Base-by-base conservation (phyloP, 2,113 vertebrate genomes). In the Alces alces region DNA sequence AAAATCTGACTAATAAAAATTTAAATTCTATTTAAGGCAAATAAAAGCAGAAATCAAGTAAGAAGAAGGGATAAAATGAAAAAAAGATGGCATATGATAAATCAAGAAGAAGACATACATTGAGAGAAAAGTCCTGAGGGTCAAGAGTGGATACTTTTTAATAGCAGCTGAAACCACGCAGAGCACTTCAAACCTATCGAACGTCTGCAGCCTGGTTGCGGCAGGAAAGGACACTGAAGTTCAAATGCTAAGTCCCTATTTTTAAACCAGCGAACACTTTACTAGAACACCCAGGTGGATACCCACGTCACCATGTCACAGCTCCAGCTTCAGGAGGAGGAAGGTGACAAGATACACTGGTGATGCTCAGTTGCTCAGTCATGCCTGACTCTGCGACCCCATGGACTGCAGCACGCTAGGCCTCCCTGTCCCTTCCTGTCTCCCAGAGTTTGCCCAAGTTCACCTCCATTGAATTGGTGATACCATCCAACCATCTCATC, bases 281-380 rank as follows among this genome's bases (percentile, higher is more conserved):
- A 1, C 64, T 4, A 0, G 9, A 1, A 5, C 9, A 10, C 1
- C 33, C 15, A 9, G 17, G 50, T 3, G 14, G 36, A 9, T 23
- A 0, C 23, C 12, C 73, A 2, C 30, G 1, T 17, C 5, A 2
- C 9, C 60, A 27, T 0, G 16, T 25, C 58, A 10, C 2, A 0
- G 3, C 61, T 11, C 2, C 6, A 0, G 55, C 30, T 5, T 27
- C 5, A 4, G 50, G 1, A 79, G 19, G 10, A 89, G 52, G 39
- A 89, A 1, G 11, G 2, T 11, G 25, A 11, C 39, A 27, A 13
- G 70, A 33, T 3, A 7, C 21, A 36, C 0, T 23, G n/a, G 2
- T 14, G 21, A 0, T 25, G 36, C 7, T 14, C 70, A 73, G 70
- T 13, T 43, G 70, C 70, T 14, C 70, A 11, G 70, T 7, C 70